These are phyloP conservation scores for Tautogolabrus adspersus DNA, from an alignment of 2,113 vertebrate species.

Conservation along the genomic window DNA sequence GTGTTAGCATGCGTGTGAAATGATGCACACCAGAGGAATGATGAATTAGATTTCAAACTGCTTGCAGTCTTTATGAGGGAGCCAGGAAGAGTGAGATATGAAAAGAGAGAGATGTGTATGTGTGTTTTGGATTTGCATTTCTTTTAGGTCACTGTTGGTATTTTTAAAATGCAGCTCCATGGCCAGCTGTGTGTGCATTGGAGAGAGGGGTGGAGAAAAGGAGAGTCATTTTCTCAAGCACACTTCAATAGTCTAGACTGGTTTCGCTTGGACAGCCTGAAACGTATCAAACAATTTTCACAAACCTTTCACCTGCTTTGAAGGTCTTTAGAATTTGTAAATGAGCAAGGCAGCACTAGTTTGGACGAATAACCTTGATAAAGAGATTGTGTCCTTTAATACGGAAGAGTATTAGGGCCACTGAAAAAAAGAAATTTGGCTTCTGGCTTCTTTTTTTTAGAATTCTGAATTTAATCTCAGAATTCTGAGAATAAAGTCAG, in stretches of 20 bases:
- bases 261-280: neutral
- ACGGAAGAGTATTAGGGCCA: no score
- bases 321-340: neutral
- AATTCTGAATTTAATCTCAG: no score
- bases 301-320: neutral
- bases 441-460: no score
- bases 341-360: neutral
- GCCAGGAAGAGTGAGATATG: neutral
- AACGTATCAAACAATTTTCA: neutral
- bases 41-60: conserved; percentile 27
- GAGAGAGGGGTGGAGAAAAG: neutral
- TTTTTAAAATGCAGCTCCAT: neutral
- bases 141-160: conserved; percentile 29
- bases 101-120: neutral
- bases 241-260: neutral
- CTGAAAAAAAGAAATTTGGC: no score
- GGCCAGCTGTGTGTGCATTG: neutral
- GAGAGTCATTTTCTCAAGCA: neutral
- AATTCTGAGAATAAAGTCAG: no score
- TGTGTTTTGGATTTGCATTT: conserved; percentile 41
- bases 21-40: conserved; percentile 37
- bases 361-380: no score
- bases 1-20: conserved; percentile 7
- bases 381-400: no score
- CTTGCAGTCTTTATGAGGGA: conserved; percentile 18